Conservation (phyloP, 2,113 vertebrate genomes). For the Aplodontia rufa region DNA sequence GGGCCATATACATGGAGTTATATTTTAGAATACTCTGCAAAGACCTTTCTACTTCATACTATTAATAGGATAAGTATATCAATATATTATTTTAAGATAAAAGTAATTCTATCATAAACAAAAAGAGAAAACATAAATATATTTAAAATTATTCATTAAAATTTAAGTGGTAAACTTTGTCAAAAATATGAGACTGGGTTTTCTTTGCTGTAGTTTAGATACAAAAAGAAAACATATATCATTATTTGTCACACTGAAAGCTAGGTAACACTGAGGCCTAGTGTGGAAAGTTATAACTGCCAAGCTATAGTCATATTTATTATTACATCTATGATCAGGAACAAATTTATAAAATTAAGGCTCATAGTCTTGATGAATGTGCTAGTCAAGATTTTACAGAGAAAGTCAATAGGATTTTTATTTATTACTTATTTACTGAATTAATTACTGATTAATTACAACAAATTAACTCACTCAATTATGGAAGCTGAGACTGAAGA, state of each 20-base stretch:
- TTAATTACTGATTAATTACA: background rate
- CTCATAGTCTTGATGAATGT: background rate
- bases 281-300: background rate
- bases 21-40: slow-evolving; percentile 5
- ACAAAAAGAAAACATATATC: background rate
- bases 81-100: background rate
- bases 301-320: background rate
- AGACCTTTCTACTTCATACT: background rate
- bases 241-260: background rate
- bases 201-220: background rate
- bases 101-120: slow-evolving; percentile 6
- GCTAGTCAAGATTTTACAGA: background rate
- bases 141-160: background rate
- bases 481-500: background rate
- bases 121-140: background rate
- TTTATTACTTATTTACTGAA: background rate
- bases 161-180: background rate
- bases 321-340: background rate
- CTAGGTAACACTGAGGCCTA: background rate
- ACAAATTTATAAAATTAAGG: background rate
- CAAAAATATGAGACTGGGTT: background rate
- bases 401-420: background rate
- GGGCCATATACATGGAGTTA: background rate
- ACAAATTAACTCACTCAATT: background rate
- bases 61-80: background rate